A percentile compares a stretch with the other conserved stretches of the same genome.
Evolutionary conservation across 1,140 invertebrate genomes (phyloP).

Genomic region (Lepidurus packardi): DNA sequence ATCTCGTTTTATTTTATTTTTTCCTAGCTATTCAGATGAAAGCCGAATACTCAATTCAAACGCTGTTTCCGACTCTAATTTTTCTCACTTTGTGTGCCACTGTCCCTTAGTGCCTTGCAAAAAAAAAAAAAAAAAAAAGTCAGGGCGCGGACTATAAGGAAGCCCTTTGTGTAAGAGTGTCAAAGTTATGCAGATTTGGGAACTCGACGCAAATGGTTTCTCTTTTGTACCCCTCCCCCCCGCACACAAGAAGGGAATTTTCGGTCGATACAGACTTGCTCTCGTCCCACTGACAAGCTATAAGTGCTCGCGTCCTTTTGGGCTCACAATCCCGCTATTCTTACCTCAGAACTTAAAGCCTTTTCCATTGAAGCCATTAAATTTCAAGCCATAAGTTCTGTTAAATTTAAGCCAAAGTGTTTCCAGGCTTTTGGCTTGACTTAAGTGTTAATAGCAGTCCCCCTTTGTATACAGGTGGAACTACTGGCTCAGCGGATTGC

Average conservation of each 20-base stretch:
- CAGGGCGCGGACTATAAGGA: slow-evolving; percentile 13
- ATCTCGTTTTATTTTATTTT: neutral
- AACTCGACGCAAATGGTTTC: slow-evolving; percentile 21
- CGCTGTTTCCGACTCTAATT: slow-evolving; percentile 13
- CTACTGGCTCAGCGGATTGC: slow-evolving; percentile 59
- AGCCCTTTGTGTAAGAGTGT: neutral
- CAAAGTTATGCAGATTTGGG: slow-evolving; percentile 15
- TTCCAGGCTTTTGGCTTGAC: neutral
- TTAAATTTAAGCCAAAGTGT: neutral
- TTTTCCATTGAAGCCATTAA: neutral
- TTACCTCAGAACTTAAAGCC: neutral
- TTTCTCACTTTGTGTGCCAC: slow-evolving; percentile 12
- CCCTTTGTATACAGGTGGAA: slow-evolving; percentile 58
- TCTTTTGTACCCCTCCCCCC: neutral
- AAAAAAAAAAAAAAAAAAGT: neutral
- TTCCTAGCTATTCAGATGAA: neutral
- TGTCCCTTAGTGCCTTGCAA: neutral
- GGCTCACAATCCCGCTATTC: neutral
- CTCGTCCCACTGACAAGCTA: neutral
- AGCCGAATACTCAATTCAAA: slow-evolving; percentile 3
- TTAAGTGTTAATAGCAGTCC: slow-evolving; percentile 26
- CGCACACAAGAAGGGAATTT: neutral
- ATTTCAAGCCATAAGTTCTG: too few relatives aligned
- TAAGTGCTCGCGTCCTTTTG: neutral
- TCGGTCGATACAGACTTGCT: slow-evolving; percentile 17